These are phyloP conservation scores for Babyrousa celebensis DNA, from an alignment of 2,797 vertebrate genomes.

Conservation along the genomic window DNA sequence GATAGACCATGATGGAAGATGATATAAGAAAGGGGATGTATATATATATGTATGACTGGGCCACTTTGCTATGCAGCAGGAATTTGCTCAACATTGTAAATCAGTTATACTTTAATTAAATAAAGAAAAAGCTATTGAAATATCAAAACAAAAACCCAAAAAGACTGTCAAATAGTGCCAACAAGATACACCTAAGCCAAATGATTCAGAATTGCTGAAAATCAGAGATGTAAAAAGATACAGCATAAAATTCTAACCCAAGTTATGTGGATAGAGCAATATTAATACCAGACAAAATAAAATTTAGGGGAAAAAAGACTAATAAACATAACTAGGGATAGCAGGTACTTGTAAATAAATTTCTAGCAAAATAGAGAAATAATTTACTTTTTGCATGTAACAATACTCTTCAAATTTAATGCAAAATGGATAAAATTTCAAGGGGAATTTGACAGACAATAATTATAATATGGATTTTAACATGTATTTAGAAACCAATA, in stretches of 20 bases:
- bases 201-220: slow-evolving; percentile 5
- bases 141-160: slow-evolving; percentile 16
- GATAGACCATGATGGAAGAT: too few relatives aligned
- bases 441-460: background rate
- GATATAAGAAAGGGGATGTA: background rate
- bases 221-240: background rate
- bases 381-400: background rate
- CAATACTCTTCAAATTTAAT: background rate
- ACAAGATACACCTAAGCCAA: background rate
- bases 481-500: background rate
- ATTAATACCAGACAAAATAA: background rate
- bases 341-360: background rate
- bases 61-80: too few relatives aligned
- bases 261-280: background rate
- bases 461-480: background rate
- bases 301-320: background rate
- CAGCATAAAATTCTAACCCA: background rate
- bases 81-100: too few relatives aligned
- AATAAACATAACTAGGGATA: background rate
- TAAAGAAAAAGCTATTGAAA: background rate
- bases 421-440: background rate
- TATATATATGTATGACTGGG: background rate
- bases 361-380: background rate
- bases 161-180: background rate
- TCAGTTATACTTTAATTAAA: too few relatives aligned